Base-by-base conservation (phyloP, 2,888 invertebrate genomes). In the Andrena praecox region DNA sequence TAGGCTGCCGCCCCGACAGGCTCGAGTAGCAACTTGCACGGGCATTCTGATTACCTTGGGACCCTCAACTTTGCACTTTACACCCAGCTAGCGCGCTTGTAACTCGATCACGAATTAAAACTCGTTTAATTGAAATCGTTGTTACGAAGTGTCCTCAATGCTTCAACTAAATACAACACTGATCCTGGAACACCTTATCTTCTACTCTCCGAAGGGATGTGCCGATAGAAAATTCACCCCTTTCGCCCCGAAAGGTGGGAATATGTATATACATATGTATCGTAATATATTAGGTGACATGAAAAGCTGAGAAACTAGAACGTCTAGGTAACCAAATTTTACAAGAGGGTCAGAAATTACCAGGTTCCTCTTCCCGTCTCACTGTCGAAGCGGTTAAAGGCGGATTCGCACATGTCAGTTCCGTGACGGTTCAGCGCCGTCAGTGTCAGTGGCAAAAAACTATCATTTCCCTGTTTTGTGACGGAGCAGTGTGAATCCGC, bases 111-210 rank as follows among this genome's bases (percentile, higher is more conserved):
- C 12, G 16, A 10, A 33, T 56, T 56, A 56, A 56, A 56, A 56
- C 56, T 56, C 56, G 8, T 56, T 74, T 74, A 50, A 67, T 74
- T 59, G 2, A 66, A 59, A 66, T 6, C 33, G 27, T 24, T 20
- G 24, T 16, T 33, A 7, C n/a, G 5, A 42, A 69, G 20, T 27
- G 24, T 27, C 42, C 0, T 35, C 16, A 8, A n/a, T 24, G 48
- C 12, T 31, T 60, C n/a, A 31, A 31, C 54, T 27, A 24, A 24
- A 56, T 24, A 24, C 27, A 56, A 56, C 24, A 56, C 27, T 27
- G 42, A 42, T 56, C 24, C 24, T 4, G 56, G 56, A 24, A 27
- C 20, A 29, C n/a, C 29, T 27, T 27, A 5, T 24, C 12, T 1
- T 59, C n/a, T n/a, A 31, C 33, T 73, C 42, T 4, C 20, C n/a